A percentile compares a stretch with the other conserved stretches of the same genome.
Conservation (phyloP, 2,113 vertebrate species). For the Apistogramma diplotaenia region DNA sequence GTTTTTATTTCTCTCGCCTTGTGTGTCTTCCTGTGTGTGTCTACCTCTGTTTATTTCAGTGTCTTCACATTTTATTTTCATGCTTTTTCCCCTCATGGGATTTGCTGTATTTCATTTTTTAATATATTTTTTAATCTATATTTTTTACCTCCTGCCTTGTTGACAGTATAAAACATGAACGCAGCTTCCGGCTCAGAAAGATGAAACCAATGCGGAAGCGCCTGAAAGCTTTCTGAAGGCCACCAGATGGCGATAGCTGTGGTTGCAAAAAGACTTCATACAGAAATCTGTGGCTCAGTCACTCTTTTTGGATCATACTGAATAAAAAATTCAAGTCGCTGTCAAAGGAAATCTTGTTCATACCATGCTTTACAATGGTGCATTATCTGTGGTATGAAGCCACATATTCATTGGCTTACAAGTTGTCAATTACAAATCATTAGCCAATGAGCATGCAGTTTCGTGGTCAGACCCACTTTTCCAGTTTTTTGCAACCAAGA, state of each 20-base stretch:
- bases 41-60: neutral
- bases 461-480: neutral
- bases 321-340: neutral
- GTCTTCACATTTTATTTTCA: neutral
- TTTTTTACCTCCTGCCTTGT: neutral
- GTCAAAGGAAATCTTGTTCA: neutral
- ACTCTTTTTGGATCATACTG: neutral
- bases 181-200: neutral
- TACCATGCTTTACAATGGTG: neutral
- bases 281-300: fast-evolving
- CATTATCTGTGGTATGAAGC: neutral
- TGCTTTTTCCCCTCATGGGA: neutral
- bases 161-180: neutral
- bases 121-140: neutral
- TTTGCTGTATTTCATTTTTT: neutral
- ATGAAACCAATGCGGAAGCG: neutral
- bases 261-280: neutral
- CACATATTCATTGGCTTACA: neutral
- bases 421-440: neutral
- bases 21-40: neutral
- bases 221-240: neutral
- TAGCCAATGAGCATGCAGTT: neutral
- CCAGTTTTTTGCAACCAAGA: neutral
- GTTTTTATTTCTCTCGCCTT: neutral
- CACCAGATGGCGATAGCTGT: neutral